A percentile compares a stretch with the other conserved stretches of the same genome.
phyloP scores from a whole-genome alignment of 2,888 invertebrate species.

The Drosophila mayaguana region DNA sequence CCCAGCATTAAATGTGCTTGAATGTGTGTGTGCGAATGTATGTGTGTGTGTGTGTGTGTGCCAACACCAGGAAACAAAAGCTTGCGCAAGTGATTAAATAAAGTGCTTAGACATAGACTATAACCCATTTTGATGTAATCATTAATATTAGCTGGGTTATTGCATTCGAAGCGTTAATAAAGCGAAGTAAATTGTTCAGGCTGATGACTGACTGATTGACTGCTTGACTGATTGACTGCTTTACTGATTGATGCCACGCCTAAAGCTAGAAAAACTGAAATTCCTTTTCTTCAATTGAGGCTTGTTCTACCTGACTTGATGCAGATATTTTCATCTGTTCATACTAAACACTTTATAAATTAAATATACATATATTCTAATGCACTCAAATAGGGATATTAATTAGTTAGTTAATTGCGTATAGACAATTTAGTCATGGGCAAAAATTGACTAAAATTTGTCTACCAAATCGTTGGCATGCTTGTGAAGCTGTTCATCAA shows the following conservation, averaged over 20 bases:
- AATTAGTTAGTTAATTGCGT: not conserved
- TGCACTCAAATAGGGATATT: not conserved
- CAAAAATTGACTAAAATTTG: not conserved
- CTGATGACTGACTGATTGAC: not conserved
- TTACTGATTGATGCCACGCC: not conserved
- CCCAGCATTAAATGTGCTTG: slow-evolving; percentile 9
- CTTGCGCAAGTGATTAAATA: slow-evolving; percentile 15
- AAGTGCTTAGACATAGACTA: slow-evolving; percentile 12
- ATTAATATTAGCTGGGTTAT: not conserved
- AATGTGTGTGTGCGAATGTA: slow-evolving; percentile 4
- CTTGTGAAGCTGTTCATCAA: not conserved
- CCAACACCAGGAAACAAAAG: slow-evolving; percentile 37
- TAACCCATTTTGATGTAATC: slow-evolving; percentile 11
- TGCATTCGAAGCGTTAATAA: not conserved
- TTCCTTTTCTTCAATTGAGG: not conserved
- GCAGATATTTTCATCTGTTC: not conserved
- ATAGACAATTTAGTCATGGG: not conserved
- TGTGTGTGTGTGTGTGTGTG: slow-evolving; percentile 14
- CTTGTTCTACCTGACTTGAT: too few relatives aligned
- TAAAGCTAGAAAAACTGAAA: not conserved
- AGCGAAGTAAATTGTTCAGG: not conserved
- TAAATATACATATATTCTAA: not conserved
- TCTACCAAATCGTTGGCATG: not conserved
- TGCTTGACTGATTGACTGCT: not conserved
- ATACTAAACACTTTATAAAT: too few relatives aligned